Base-by-base conservation (phyloP, 2,113 vertebrate species). In the Anhinga rufa region DNA sequence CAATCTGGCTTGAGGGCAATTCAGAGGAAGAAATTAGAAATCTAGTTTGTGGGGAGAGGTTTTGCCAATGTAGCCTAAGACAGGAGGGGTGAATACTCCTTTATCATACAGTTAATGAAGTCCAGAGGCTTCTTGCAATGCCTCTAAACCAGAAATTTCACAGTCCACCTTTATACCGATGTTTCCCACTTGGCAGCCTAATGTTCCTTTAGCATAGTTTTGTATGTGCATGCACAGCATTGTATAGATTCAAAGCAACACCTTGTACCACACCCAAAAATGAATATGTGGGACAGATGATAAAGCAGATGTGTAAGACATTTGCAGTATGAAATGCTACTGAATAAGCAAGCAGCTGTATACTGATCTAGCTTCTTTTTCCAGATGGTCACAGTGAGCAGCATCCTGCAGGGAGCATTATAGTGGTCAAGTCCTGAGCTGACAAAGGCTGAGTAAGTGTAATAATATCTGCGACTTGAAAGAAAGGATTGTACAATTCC, bases 401-500 rank as follows among this genome's bases (percentile, higher is more conserved):
- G 90, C 90, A 88, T 91, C 92, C 92, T 96, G 93, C 90, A 82
- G 93, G 88, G 93, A 96, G 66, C 92, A 49, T 93, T 90, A 44
- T 49, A 85, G 82, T 96, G 95, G 94, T 97, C 95, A 89, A 69
- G 87, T 82, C 84, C 66, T 90, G 78, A 93, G 82, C 84, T 96
- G 96, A 96, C 93, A 93, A 96, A 91, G 93, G 87, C 93, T 96
- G 92, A 96, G 81, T 96, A 95, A 94, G 92, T 95, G 93, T 96
- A 96, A 96, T 93, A 91, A 86, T 96, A 97, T 96, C 97, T 97
- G 86, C 11, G 9, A 93, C 94, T 94, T 93, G 92, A 94, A 96
- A 96, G 85, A 90, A 96, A 83, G 68, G 76, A 83, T 95, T 95
- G 93, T 93, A 90, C 90, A 78, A 34, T 78, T 92, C 62, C 75